Base-by-base conservation (phyloP, 2,888 invertebrate species). In the Scaptomyza parva region DNA sequence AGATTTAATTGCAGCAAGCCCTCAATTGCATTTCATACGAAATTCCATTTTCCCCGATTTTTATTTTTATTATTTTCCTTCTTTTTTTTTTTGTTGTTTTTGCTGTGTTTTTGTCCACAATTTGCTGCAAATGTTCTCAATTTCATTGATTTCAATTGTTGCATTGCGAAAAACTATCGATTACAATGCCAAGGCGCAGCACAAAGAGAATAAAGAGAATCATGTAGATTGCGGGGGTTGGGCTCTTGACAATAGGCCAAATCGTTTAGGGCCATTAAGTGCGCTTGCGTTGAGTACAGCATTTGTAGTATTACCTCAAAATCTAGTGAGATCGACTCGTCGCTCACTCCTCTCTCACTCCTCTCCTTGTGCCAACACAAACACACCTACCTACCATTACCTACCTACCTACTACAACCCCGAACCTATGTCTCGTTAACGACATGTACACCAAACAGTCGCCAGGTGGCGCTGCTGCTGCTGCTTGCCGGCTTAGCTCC, bases 71-170 rank as follows among this genome's bases (percentile, higher is more conserved):
- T 12, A 24, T 43, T 55, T 40, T 44, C 48, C 8, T 45, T 30
- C 45, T 40, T 20, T 4, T 52, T 30, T 2, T 37, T 41, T 17
- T 44, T 20, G n/a, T n/a, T n/a, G n/a, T n/a, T n/a, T n/a, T n/a
- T n/a, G n/a, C n/a, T n/a, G n/a, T n/a, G n/a, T n/a, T 35, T 52
- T 43, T 55, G 40, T 50, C 41, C 54, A 54, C 33, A 45, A 51
- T 67, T 52, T 43, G 51, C 45, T 51, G 60, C 43, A 83, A 80
- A 86, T 86, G 86, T 79, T 81, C 87, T 86, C 80, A 73, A 86
- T 84, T 87, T 87, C 82, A 83, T 76, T 76, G 76, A 82, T 82
- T 78, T 76, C 70, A 83, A 87, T 83, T 78, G 74, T 82, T 86
- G 82, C 79, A 64, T 70, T 72, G 70, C 71, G 57, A 80, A 79